Base-by-base conservation (phyloP, 2,797 vertebrate species). In the Danio aesculapii region DNA sequence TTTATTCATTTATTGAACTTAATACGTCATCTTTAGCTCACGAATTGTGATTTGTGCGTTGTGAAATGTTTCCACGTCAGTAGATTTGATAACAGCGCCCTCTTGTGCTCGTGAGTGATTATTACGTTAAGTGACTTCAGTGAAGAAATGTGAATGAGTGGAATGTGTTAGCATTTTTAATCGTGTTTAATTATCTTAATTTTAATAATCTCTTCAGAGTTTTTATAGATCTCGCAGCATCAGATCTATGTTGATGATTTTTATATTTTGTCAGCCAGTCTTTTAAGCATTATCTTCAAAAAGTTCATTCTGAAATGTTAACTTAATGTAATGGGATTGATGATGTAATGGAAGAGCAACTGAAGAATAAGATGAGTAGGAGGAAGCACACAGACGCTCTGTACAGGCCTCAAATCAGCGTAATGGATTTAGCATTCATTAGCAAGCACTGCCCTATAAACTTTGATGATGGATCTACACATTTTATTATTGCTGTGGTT, bases 331-430 rank as follows among this genome's bases (percentile, higher is more conserved):
- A 75, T 75, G 59, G 21, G 47, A 6, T 75, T 75, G 47, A 75
- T 64, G 73, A 75, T 69, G 64, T 79, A 79, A 79, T 19, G 53
- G 2, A 6, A 43, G 75, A 61, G 76, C 55, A 78, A 78, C 50
- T 8, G 62, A 41, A 59, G 44, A 21, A 43, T 8, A 44, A 53
- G 39, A 50, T 0, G 7, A 57, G 47, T 16, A 67, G 63, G 52
- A 57, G 63, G 53, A 68, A 77, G 14, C 30, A 53, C 46, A 39
- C 3, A 55, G n/a, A 66, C 8, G 12, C 8, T 46, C 41, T 66
- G 19, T 21, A 46, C 14, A 43, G 43, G 52, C 43, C 76, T 69
- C 44, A 50, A 50, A 68, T 69, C 16, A 55, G 0, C 21, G 21
- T 41, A 12, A 4, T 41, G 8, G 10, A 64, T 64, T 43, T 64